Evolutionary conservation across 2,113 vertebrate genomes (phyloP).

Genomic region (Herpailurus yagouaroundi): DNA sequence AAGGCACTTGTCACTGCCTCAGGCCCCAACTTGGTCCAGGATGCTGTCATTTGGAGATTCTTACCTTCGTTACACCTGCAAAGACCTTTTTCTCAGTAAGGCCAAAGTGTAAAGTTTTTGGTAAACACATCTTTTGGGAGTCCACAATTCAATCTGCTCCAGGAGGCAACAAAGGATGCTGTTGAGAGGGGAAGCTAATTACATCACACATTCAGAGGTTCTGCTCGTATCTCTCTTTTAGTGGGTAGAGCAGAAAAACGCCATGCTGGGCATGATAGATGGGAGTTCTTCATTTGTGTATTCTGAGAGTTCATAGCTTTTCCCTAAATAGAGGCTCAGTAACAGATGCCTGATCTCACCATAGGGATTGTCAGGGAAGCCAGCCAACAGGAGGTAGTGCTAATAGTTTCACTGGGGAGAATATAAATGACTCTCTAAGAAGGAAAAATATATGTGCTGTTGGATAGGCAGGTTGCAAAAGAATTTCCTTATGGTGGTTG

Average conservation of each 20-base stretch:
- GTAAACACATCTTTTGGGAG: background rate
- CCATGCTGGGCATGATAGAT: background rate
- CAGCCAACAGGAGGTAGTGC: background rate
- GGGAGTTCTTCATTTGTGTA: background rate
- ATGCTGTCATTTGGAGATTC: background rate
- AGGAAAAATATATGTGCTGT: background rate
- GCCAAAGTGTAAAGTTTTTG: background rate
- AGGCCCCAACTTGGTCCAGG: background rate
- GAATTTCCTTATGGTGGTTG: background rate
- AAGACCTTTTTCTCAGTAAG: background rate
- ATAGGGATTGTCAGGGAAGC: background rate
- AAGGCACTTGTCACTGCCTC: background rate
- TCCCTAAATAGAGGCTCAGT: conserved; percentile 29
- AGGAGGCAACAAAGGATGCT: background rate
- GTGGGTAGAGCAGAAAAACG: background rate
- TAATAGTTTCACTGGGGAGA: conserved; percentile 29
- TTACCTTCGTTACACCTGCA: background rate
- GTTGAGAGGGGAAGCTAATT: background rate
- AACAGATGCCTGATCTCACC: conserved; percentile 20
- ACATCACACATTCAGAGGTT: background rate
- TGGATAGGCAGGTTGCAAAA: background rate
- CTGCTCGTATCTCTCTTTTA: background rate
- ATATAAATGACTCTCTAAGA: background rate
- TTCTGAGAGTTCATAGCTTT: conserved; percentile 9
- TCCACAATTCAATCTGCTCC: background rate